A percentile compares a stretch with the other conserved stretches of the same genome.
These are phyloP conservation scores for Elephas maximus DNA, from an alignment of 2,113 vertebrate genomes.

Conservation along the genomic window DNA sequence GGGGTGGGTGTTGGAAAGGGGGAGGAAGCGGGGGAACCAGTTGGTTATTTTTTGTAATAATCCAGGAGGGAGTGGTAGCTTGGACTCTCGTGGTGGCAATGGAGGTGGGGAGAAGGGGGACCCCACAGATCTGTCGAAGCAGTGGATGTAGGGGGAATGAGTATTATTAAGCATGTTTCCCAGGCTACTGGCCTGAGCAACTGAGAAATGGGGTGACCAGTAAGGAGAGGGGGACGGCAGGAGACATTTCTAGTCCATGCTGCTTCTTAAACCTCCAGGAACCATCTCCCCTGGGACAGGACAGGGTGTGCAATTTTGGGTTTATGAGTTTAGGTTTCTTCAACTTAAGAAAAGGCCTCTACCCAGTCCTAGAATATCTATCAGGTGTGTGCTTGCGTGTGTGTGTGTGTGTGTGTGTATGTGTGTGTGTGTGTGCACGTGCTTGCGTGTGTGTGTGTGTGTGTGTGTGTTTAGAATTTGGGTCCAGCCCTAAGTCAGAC, in stretches of 20 bases:
- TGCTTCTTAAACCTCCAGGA: not conserved
- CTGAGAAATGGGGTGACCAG: not conserved
- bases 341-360: not conserved
- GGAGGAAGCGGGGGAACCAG: not conserved
- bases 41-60: not conserved
- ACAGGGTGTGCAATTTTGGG: not conserved
- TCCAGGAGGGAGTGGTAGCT: not conserved
- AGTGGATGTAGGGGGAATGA: fast-evolving
- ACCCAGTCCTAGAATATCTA: not conserved
- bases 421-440: no score
- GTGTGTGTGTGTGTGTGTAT: no score
- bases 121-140: not conserved
- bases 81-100: not conserved
- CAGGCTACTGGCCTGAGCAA: not conserved
- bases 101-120: not conserved
- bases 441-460: no score
- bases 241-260: not conserved
- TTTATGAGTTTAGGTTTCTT: not conserved
- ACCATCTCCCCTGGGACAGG: not conserved
- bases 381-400: not conserved
- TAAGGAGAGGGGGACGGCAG: no score
- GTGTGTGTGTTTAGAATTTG: not conserved
- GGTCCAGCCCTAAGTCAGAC: not conserved
- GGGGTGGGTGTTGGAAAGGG: not conserved
- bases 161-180: not conserved